These are phyloP conservation scores for Ornithorhynchus anatinus DNA, from an alignment of 2,113 vertebrate species.

Conservation along the genomic window DNA sequence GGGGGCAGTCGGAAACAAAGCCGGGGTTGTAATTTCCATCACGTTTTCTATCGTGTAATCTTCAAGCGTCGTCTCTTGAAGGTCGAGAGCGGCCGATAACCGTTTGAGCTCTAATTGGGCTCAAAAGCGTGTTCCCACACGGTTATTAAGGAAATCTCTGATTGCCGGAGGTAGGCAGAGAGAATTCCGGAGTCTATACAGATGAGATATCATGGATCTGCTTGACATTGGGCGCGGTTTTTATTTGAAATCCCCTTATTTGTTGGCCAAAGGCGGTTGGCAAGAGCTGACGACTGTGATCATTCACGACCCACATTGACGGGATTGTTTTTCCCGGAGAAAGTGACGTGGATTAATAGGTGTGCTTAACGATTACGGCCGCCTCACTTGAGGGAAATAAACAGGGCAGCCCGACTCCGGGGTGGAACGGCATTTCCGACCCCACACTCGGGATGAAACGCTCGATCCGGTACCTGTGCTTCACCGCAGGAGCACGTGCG, in stretches of 20 bases:
- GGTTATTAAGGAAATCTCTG: conserved; percentile 71
- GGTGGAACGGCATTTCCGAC: no score
- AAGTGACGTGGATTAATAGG: conserved; percentile 63
- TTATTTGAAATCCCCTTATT: conserved; percentile 61
- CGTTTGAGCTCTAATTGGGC: conserved; percentile 74
- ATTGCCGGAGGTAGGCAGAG: conserved; percentile 63
- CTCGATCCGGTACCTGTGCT: no score
- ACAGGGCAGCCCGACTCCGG: not conserved
- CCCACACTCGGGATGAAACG: no score
- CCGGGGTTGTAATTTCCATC: conserved; percentile 52
- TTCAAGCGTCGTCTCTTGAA: conserved; percentile 60
- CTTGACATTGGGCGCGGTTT: conserved; percentile 62
- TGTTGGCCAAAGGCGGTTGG: conserved; percentile 64
- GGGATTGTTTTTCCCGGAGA: conserved; percentile 46
- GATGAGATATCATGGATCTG: conserved; percentile 71
- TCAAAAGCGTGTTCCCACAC: conserved; percentile 66
- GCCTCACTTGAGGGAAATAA: conserved; percentile 5
- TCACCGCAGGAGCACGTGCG: no score
- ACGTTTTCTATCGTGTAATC: conserved; percentile 61
- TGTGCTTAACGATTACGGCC: conserved; percentile 31
- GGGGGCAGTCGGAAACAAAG: conserved; percentile 43
- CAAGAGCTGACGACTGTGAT: conserved; percentile 64
- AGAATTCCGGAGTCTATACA: conserved; percentile 66
- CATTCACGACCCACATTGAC: conserved; percentile 46
- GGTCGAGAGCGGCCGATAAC: conserved; percentile 60